Conservation (phyloP, 2,113 vertebrate species). For the Tragelaphus buxtoni region DNA sequence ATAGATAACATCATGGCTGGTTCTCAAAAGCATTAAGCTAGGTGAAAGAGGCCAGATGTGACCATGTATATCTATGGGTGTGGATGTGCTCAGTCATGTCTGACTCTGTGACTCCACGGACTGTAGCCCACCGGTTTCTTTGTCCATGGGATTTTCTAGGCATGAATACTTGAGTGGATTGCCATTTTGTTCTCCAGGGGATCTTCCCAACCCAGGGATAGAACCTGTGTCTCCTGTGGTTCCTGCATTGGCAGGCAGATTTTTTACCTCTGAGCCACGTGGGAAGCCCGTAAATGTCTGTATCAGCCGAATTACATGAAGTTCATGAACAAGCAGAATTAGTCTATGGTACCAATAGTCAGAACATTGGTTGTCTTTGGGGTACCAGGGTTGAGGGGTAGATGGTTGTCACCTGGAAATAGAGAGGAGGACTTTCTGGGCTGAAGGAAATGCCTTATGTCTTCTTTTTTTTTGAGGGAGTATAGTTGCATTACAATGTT, state of each 20-base stretch:
- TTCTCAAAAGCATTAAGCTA: no score
- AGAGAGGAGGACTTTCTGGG: background rate
- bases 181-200: rapidly evolving
- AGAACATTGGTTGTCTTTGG: background rate
- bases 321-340: background rate
- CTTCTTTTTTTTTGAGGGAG: background rate
- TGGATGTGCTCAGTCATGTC: background rate
- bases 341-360: rapidly evolving
- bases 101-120: background rate
- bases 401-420: background rate
- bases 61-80: rapidly evolving
- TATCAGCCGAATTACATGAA: rapidly evolving
- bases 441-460: background rate
- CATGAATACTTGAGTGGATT: background rate
- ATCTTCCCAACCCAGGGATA: background rate
- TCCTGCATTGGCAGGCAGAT: background rate
- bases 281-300: rapidly evolving
- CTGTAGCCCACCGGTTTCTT: background rate
- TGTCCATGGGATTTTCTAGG: background rate
- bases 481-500: background rate
- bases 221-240: background rate
- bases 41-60: background rate
- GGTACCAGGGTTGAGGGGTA: no score
- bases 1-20: rapidly evolving
- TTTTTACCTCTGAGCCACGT: background rate